Evolutionary conservation across 2,797 vertebrate genomes (phyloP).

Genomic region (Capromys pilorides): DNA sequence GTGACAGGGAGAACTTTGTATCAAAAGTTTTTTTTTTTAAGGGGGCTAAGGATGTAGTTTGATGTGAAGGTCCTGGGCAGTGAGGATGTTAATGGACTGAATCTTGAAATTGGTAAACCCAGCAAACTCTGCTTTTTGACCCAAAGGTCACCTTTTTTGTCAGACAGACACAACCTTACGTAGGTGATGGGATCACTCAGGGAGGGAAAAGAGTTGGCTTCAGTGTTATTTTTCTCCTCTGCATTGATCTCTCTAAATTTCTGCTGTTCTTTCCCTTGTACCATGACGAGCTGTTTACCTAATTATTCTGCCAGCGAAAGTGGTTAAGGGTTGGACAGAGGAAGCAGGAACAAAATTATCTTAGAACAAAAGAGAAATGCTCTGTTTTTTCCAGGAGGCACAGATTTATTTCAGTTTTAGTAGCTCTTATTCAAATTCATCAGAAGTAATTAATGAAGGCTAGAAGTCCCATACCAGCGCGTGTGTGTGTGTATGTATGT

Average conservation of each 20-base stretch:
- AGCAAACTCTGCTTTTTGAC: background rate
- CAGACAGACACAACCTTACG: background rate
- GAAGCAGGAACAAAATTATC: constrained; percentile 63
- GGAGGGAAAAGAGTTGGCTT: constrained; percentile 43
- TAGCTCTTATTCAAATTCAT: constrained; percentile 85
- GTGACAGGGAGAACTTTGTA: background rate
- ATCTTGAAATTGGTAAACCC: background rate
- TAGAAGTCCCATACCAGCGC: constrained; percentile 65
- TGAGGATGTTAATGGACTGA: background rate
- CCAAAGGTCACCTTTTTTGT: background rate
- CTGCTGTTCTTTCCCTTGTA: background rate
- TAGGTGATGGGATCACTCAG: background rate
- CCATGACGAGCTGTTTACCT: constrained; percentile 36
- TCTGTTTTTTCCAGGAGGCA: constrained; percentile 73
- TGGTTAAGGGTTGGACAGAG: constrained; percentile 69
- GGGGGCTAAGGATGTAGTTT: background rate
- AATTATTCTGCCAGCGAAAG: constrained; percentile 64
- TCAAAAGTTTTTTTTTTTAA: background rate
- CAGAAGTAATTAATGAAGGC: constrained; percentile 84
- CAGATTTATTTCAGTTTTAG: constrained; percentile 84
- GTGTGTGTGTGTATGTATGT: rapidly evolving
- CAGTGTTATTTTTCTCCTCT: constrained; percentile 13
- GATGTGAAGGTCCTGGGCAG: background rate
- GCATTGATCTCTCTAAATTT: constrained; percentile 28
- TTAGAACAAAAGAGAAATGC: constrained; percentile 79